phyloP scores from a whole-genome alignment of 1,140 invertebrate species.

The Halyomorpha halys region DNA sequence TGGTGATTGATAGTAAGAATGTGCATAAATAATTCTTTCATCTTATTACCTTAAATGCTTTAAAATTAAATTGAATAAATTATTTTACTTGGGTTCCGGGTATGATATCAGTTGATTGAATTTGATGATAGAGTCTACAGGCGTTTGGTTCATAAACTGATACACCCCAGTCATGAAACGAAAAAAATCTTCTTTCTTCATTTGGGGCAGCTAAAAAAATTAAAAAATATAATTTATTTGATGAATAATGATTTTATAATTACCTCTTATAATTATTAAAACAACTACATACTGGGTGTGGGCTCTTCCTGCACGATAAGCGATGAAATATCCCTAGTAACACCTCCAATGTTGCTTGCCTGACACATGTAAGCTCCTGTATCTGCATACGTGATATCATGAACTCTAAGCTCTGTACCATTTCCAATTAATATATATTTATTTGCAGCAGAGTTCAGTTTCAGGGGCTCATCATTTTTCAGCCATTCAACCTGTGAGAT shows the following conservation, averaged over 20 bases:
- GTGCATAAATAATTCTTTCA: no score
- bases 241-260: no score
- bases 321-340: constrained; percentile 58
- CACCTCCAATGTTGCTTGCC: constrained; percentile 56
- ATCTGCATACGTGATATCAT: constrained; percentile 56
- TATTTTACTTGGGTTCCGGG: constrained; percentile 55
- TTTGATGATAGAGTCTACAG: constrained; percentile 60
- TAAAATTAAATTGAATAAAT: no score
- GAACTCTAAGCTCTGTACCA: constrained; percentile 54
- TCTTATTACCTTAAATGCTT: no score
- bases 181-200: constrained; percentile 58
- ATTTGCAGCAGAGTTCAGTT: constrained; percentile 38
- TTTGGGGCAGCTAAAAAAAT: constrained; percentile 43
- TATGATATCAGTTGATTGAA: constrained; percentile 62
- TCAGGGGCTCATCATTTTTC: constrained; percentile 59
- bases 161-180: constrained; percentile 67
- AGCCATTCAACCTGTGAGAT: constrained; percentile 50
- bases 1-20: no score
- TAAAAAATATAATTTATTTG: constrained; percentile 18
- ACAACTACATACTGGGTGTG: constrained; percentile 47
- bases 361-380: constrained; percentile 71
- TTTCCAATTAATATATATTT: constrained; percentile 60
- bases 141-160: constrained; percentile 64
- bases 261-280: no score
- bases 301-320: constrained; percentile 59